These are phyloP conservation scores for Oryzias melastigma DNA, from an alignment of 2,113 vertebrate species.

Conservation along the genomic window DNA sequence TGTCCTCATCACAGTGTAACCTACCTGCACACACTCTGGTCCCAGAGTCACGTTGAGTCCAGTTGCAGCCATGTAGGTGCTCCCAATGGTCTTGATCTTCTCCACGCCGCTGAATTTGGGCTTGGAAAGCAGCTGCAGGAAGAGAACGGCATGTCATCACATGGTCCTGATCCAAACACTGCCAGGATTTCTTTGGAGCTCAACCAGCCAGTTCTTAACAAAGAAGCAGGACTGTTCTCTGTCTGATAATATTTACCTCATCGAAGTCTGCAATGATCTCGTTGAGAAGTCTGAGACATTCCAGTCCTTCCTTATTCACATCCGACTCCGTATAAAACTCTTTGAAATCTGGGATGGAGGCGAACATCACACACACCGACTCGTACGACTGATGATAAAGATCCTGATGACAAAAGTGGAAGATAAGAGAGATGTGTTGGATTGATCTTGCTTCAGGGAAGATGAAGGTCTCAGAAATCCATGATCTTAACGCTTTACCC, in stretches of 20 bases:
- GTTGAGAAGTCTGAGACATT: conserved; percentile 94
- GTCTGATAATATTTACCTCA: conserved; percentile 78
- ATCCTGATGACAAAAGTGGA: conserved; percentile 77
- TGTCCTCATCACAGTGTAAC: background rate
- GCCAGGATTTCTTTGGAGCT: background rate
- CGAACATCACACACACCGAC: conserved; percentile 97
- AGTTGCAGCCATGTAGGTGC: conserved; percentile 98
- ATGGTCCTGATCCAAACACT: background rate
- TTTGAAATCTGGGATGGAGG: conserved; percentile 98
- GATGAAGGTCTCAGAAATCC: conserved; percentile 14
- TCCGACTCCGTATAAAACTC: conserved; percentile 98
- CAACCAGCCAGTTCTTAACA: conserved; percentile 8
- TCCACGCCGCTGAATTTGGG: conserved; percentile 98
- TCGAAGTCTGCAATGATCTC: conserved; percentile 99
- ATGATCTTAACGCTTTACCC: conserved; percentile 8
- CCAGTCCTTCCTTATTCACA: conserved; percentile 96
- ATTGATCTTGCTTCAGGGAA: conserved; percentile 8
- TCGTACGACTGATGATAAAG: conserved; percentile 97
- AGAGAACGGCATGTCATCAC: background rate
- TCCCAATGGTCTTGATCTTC: conserved; percentile 99
- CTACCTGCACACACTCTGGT: conserved; percentile 89
- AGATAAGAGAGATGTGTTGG: conserved; percentile 21
- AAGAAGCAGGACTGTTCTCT: conserved; percentile 37
- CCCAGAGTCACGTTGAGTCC: conserved; percentile 89
- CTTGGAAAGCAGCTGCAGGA: conserved; percentile 89